Percentiles rank a stretch among this genome's conserved stretches.
Evolutionary conservation across 1,140 invertebrate species (phyloP).

Genomic region (Formica selysi): DNA sequence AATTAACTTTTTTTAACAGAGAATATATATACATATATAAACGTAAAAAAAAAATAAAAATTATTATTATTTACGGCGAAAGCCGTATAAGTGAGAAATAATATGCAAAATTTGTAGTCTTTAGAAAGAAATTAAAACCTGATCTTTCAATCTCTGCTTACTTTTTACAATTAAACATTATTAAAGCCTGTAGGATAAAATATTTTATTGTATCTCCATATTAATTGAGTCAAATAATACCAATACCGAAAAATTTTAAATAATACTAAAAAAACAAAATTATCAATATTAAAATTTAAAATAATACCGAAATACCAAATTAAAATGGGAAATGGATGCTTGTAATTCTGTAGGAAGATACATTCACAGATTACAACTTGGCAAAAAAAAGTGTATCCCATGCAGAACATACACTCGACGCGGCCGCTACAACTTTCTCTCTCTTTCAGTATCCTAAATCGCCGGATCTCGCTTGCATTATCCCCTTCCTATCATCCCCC

Average conservation of each 20-base stretch:
- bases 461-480: conserved; percentile 63
- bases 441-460: conserved; percentile 62
- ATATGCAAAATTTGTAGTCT: background rate
- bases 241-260: too few species aligned
- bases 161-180: background rate
- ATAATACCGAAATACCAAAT: too few species aligned
- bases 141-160: background rate
- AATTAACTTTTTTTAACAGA: too few species aligned
- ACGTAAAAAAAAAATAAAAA: too few species aligned
- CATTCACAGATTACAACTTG: conserved; percentile 21
- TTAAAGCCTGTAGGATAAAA: background rate
- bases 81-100: background rate
- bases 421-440: conserved; percentile 11
- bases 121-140: background rate
- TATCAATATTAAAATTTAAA: too few species aligned
- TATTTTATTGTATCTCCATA: background rate
- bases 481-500: conserved; percentile 31
- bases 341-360: conserved; percentile 4
- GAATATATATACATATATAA: too few species aligned
- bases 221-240: conserved; percentile 1
- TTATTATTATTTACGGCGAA: background rate
- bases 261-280: too few species aligned
- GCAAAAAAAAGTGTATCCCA: conserved; percentile 6
- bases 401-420: conserved; percentile 32
- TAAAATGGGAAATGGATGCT: background rate